Evolutionary conservation across 2,888 invertebrate species (phyloP), one percentile per base, ranked within the genome.

Genomic region (Alloscopus bannaensis): DNA sequence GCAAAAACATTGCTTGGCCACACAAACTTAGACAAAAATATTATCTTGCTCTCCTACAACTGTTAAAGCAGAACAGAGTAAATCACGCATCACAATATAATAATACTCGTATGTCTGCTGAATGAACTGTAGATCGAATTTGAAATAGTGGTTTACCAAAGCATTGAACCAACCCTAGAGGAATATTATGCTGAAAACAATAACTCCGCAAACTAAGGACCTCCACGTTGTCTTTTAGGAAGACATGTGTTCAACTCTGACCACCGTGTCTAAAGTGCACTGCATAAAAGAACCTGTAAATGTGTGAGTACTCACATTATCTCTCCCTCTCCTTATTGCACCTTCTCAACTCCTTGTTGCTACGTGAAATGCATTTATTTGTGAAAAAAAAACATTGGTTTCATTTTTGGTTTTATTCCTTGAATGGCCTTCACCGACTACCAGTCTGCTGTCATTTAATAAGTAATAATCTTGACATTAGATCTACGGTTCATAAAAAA

Each of bases 21-120:
- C 45, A 18, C 6, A 60, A n/a, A 68, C 36, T 29, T 1, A 20
- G 8, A 24, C 18, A 26, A 13, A 50, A 42, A 26, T 22, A 57
- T 42, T 52, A 68, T 42, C n/a, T n/a, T n/a, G n/a, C n/a, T 22
- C 28, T 60, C 28, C 70, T 55, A 18, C 52, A 40, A 42, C 28
- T 75, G 65, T 75, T 69, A 47, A 60, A 60, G 60, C 75, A 66
- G 42, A 64, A 64, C 69, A 69, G 70, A 77, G 77, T 77, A 77
- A 69, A 77, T 77, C 77, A 77, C 77, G 77, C 60, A n/a, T n/a
- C n/a, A 22, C 52, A 18, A 47, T 47, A n/a, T 47, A n/a, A n/a
- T n/a, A n/a, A n/a, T n/a, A 47, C 47, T 47, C 18, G 47, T n/a
- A n/a, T 47, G 11, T 47, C 47, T n/a, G n/a, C n/a, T n/a, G n/a